Base-by-base conservation (phyloP, 1,140 invertebrate species). In the Brachystomella parvula region DNA sequence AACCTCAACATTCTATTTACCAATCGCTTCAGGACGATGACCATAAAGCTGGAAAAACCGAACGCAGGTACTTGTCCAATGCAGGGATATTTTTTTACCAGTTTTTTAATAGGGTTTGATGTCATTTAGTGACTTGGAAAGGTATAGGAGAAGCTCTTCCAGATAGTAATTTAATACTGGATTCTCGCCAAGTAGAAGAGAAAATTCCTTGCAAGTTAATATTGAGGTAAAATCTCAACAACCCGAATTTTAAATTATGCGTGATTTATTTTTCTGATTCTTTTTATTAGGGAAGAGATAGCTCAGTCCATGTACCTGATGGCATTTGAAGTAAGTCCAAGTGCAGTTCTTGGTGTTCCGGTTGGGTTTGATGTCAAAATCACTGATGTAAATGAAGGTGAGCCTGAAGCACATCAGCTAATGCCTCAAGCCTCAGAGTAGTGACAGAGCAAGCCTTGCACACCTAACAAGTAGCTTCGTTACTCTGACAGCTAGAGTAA, bases 351-450 rank as follows among this genome's bases (percentile, higher is more conserved):
- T 29, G 66, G 66, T 3, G 66, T 68, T 60, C 66, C 66, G 3
- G 31, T 68, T 58, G 66, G 66, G 3, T 68, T 63, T 39, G 39
- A 68, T 29, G 19, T 68, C 6, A 63, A 64, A 33, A 26, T 68
- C 2, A 62, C 49, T 15, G 61, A 29, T 6, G 17, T 63, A 24
- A 15, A 21, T 17, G 24, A 28, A 63, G 2, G 28, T 53, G 9
- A 44, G n/a, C n/a, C n/a, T n/a, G n/a, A n/a, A n/a, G n/a, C n/a
- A n/a, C n/a, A n/a, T n/a, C n/a, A n/a, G n/a, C n/a, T n/a, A n/a
- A n/a, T n/a, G n/a, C n/a, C n/a, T n/a, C n/a, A n/a, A n/a, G n/a
- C n/a, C n/a, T n/a, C n/a, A n/a, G n/a, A n/a, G n/a, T n/a, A n/a
- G n/a, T n/a, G n/a, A n/a, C n/a, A n/a, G n/a, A n/a, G n/a, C n/a